phyloP scores from a whole-genome alignment of 2,113 vertebrate species.

The Nothoprocta perdicaria region DNA sequence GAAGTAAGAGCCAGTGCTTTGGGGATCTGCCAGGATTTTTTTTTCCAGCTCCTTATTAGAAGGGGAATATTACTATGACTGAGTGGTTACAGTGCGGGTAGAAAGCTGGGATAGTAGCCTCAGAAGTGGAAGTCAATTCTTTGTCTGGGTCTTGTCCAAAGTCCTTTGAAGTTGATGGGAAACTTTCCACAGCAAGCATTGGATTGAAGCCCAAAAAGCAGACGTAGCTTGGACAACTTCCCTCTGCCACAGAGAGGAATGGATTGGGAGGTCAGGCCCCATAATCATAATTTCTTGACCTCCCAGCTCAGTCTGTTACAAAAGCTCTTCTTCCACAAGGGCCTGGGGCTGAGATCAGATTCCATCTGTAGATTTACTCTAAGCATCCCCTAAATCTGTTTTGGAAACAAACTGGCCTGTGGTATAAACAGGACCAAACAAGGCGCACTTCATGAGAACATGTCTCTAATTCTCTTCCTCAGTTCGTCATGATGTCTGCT shows the following conservation, averaged over 20 bases:
- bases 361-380: background rate
- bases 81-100: background rate
- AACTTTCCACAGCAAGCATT: conserved; percentile 5
- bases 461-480: background rate
- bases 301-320: background rate
- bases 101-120: background rate
- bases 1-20: conserved; percentile 46
- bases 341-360: background rate
- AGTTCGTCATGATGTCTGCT: background rate
- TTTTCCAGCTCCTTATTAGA: background rate
- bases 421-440: background rate
- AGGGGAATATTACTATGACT: background rate
- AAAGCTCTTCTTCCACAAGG: background rate
- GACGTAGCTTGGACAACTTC: conserved; percentile 21
- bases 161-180: conserved; percentile 25
- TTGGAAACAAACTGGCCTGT: background rate
- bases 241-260: background rate
- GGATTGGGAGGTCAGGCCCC: background rate
- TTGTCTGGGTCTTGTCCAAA: conserved; percentile 28
- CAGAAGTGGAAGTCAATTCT: background rate
- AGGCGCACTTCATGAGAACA: background rate
- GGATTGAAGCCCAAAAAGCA: conserved; percentile 33
- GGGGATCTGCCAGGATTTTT: background rate
- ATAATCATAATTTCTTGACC: background rate
- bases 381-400: background rate